phyloP scores from a whole-genome alignment of 2,113 vertebrate species.

The Garra rufa region DNA sequence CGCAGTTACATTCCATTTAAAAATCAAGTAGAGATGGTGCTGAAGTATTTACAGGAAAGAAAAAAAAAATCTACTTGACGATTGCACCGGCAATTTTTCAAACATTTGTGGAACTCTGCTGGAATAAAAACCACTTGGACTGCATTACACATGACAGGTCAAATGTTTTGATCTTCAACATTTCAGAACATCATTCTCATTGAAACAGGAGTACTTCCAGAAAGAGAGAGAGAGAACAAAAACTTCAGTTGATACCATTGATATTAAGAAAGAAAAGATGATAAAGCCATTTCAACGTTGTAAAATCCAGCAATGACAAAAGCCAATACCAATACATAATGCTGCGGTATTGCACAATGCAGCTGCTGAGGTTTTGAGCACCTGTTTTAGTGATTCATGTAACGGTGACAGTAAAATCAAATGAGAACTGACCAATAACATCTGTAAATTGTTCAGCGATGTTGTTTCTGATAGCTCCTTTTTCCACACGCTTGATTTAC shows the following conservation, averaged over 20 bases:
- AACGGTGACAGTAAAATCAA: conserved; percentile 10
- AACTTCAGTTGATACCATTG: conserved; percentile 97
- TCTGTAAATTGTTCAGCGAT: conserved; percentile 11
- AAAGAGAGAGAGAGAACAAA: conserved; percentile 77
- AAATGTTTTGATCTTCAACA: conserved; percentile 91
- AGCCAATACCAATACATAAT: conserved; percentile 99
- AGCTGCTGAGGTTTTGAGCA: conserved; percentile 94
- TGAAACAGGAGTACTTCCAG: conserved; percentile 84
- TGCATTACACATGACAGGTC: conserved; percentile 91
- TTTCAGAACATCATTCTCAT: conserved; percentile 88
- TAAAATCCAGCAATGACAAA: conserved; percentile 92
- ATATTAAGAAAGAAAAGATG: conserved; percentile 95
- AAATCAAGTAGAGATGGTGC: conserved; percentile 91
- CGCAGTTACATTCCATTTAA: conserved; percentile 94
- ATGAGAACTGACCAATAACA: conserved; percentile 59
- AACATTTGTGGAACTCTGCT: conserved; percentile 51
- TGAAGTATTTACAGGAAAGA: conserved; percentile 91
- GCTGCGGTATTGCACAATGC: conserved; percentile 68
- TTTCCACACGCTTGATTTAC: conserved; percentile 70
- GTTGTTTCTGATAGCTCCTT: conserved; percentile 22
- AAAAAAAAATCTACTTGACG: conserved; percentile 82
- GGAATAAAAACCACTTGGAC: conserved; percentile 33
- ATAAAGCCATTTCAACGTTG: conserved; percentile 97
- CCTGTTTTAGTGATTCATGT: conserved; percentile 73
- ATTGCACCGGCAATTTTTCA: conserved; percentile 72